Evolutionary conservation across 1,140 invertebrate genomes (phyloP).

Genomic region (Dinoponera quadriceps): DNA sequence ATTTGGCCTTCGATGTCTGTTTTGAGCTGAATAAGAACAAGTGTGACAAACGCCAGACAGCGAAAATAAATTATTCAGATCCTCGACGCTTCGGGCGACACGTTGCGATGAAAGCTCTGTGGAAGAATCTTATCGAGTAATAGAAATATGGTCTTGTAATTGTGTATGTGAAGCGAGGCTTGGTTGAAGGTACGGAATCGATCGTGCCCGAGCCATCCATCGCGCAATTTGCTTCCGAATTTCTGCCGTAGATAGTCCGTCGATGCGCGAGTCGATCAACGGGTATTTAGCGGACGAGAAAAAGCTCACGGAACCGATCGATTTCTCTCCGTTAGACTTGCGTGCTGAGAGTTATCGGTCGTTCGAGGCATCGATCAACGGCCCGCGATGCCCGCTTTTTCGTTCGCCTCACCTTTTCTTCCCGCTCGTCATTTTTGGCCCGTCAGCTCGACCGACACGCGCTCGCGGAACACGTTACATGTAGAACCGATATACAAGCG

Average conservation of each 20-base stretch:
- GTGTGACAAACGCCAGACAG: too few relatives aligned
- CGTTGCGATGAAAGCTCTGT: neutral
- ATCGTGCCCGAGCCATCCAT: neutral
- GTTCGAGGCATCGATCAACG: slow-evolving; percentile 35
- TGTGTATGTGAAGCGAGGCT: neutral
- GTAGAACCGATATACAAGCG: neutral
- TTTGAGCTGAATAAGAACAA: too few relatives aligned
- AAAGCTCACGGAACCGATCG: slow-evolving; percentile 17
- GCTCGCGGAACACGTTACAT: slow-evolving; percentile 28
- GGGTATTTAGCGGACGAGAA: slow-evolving; percentile 46
- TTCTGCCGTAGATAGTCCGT: neutral
- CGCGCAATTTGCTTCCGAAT: slow-evolving; percentile 28
- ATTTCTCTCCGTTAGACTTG: slow-evolving; percentile 50
- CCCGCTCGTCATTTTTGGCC: slow-evolving; percentile 65
- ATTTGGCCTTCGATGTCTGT: too few relatives aligned
- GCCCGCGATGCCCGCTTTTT: slow-evolving; percentile 25
- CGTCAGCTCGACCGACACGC: slow-evolving; percentile 55
- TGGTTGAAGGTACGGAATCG: neutral
- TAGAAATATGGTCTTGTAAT: neutral
- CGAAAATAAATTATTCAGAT: too few relatives aligned
- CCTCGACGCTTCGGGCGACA: too few relatives aligned
- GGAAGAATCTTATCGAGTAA: neutral
- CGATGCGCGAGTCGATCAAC: neutral
- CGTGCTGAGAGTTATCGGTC: slow-evolving; percentile 28
- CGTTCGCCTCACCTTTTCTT: slow-evolving; percentile 58